A percentile compares a stretch with the other conserved stretches of the same genome.
phyloP scores from a whole-genome alignment of 1,140 invertebrate species.

The Euura lappo region DNA sequence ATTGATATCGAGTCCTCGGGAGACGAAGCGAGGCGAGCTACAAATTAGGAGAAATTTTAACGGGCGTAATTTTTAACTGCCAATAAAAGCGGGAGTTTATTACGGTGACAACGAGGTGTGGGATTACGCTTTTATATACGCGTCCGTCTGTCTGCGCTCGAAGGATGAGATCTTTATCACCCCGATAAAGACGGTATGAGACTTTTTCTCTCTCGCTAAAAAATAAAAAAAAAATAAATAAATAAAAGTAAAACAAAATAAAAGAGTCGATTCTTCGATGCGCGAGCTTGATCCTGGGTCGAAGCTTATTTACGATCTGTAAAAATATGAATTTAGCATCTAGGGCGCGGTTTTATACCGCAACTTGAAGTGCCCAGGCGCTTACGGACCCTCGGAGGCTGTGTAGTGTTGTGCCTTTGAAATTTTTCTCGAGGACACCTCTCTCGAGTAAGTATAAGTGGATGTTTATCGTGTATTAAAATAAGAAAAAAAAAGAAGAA shows the following conservation, averaged over 20 bases:
- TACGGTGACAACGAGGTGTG: conserved; percentile 19
- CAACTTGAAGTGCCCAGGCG: no score
- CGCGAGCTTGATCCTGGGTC: conserved; percentile 15
- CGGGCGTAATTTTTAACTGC: conserved; percentile 18
- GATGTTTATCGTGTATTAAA: no score
- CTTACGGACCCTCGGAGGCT: no score
- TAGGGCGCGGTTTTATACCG: background rate
- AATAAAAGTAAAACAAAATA: background rate
- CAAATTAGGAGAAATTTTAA: conserved; percentile 18
- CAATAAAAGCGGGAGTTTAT: conserved; percentile 15
- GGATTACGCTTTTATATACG: conserved; percentile 14
- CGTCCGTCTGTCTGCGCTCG: conserved; percentile 9
- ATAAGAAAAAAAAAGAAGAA: no score
- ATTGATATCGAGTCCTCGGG: background rate
- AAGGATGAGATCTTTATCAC: conserved; percentile 33
- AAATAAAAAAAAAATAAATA: background rate
- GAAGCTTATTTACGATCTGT: conserved; percentile 32
- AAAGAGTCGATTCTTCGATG: background rate
- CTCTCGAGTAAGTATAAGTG: no score
- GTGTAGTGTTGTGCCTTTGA: no score
- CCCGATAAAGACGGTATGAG: conserved; percentile 18
- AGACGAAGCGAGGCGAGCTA: background rate
- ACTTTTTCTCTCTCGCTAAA: background rate
- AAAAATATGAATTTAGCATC: conserved; percentile 25
- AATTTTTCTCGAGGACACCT: no score